Base-by-base conservation (phyloP, 2,113 vertebrate species). In the Apteryx mantelli region DNA sequence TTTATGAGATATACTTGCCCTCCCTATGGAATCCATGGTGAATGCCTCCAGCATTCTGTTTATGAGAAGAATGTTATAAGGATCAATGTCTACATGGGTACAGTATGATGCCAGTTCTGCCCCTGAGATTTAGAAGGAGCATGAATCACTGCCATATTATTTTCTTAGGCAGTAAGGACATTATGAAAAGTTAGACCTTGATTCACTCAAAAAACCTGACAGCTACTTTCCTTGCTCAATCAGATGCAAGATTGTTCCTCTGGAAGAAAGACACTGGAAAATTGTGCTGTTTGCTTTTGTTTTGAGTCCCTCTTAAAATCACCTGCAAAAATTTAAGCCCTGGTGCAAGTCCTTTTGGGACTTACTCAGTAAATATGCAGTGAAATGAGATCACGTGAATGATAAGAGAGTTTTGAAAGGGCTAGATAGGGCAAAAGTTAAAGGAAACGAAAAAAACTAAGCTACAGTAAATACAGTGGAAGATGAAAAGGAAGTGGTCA, bases 311-410 rank as follows among this genome's bases (percentile, higher is more conserved):
- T 74, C 25, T 86, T 36, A 78, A 24, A 69, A 4, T 6, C 13
- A 36, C 1, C 1, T 3, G 15, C 4, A 8, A n/a, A 52, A 36
- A 42, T 9, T 22, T 11, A 48, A 63, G 9, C 70, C 5, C 5
- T 42, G 53, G 34, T 1, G 6, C 3, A 28, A 73, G 9, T 50
- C 3, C 11, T 55, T 77, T 70, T 46, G 12, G 18, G 18, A 66
- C 10, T 93, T 53, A 66, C 10, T 93, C 48, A 50, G 22, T 53
- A 18, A 52, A 3, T 80, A 61, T 63, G 16, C 9, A 7, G 13
- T 60, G 28, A 66, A 88, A 73, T n/a, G 30, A 68, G 30, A 64
- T 46, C 21, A 65, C 15, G 25, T 4, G 22, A 52, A 88, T 86
- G 20, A 36, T 6, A 61, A 36, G 1, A 82, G 18, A 56, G 63